Evolutionary conservation across 1,140 invertebrate genomes (phyloP).

Genomic region (Acromyrmex echinatior): DNA sequence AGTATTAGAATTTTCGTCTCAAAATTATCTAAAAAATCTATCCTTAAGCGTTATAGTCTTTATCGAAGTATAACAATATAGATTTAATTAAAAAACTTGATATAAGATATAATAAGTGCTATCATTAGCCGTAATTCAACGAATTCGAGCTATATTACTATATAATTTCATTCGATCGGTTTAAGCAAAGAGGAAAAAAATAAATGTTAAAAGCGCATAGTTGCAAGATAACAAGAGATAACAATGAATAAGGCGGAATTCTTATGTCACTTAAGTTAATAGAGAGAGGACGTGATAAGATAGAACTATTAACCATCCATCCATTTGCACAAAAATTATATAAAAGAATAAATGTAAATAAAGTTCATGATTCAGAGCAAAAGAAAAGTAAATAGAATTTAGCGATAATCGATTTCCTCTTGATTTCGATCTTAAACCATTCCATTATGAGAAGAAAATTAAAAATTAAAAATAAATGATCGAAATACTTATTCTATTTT

Average conservation of each 20-base stretch:
- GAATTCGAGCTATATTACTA: background rate
- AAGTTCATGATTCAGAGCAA: background rate
- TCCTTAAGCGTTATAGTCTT: too few species aligned
- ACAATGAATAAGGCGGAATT: slow-evolving; percentile 20
- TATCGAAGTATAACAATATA: too few species aligned
- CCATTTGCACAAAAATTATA: background rate
- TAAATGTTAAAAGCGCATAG: background rate
- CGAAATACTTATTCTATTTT: background rate
- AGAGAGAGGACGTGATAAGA: background rate
- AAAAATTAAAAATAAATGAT: background rate
- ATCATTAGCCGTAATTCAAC: background rate
- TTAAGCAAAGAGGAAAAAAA: background rate
- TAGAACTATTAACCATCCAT: background rate
- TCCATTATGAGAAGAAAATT: background rate
- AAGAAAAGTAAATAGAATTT: background rate
- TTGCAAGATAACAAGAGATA: slow-evolving; percentile 19
- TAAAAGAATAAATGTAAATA: background rate
- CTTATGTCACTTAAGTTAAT: slow-evolving; percentile 25
- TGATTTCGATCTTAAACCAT: background rate
- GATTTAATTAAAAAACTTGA: background rate
- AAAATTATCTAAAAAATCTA: too few species aligned
- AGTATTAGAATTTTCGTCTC: too few species aligned
- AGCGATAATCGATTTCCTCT: background rate
- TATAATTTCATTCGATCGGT: background rate
- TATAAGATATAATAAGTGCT: background rate